Percentiles rank a stretch among this genome's conserved stretches.
Evolutionary conservation across 1,140 invertebrate genomes (phyloP).

Genomic region (Pseudachorutes palmiensis): DNA sequence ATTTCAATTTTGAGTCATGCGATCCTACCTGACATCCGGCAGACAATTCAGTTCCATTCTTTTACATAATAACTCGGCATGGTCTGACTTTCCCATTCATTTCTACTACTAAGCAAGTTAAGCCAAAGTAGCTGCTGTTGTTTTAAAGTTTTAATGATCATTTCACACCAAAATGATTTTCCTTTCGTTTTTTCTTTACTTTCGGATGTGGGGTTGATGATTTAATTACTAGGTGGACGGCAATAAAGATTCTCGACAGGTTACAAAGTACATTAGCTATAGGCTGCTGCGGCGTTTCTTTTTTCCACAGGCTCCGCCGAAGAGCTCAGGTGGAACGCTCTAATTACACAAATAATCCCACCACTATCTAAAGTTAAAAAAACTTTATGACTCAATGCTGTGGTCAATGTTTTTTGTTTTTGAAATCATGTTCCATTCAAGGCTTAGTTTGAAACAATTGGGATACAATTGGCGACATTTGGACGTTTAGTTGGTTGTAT

Average conservation of each 20-base stretch:
- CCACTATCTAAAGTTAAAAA: too few relatives aligned
- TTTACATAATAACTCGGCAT: neutral
- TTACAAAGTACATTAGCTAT: neutral
- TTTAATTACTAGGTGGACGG: conserved; percentile 11
- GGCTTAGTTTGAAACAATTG: neutral
- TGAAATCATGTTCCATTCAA: too few relatives aligned
- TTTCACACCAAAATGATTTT: conserved; percentile 11
- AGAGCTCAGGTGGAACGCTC: neutral
- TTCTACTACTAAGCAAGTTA: neutral
- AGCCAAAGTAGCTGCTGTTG: too few relatives aligned
- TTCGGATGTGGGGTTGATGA: neutral
- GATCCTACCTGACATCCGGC: conserved; percentile 24
- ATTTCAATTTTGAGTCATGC: conserved; percentile 18
- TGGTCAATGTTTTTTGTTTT: too few relatives aligned
- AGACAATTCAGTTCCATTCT: neutral
- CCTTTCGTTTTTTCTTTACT: neutral
- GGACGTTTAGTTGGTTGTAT: too few relatives aligned
- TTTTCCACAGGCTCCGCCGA: too few relatives aligned
- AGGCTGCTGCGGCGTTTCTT: too few relatives aligned
- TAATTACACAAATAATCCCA: neutral
- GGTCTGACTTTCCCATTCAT: neutral
- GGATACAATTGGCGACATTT: too few relatives aligned
- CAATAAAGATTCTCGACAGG: conserved; percentile 8
- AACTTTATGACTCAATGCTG: conserved; percentile 11
- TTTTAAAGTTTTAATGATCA: neutral